Evolutionary conservation across 2,888 invertebrate species (phyloP).

Genomic region (Abrostola tripartita): DNA sequence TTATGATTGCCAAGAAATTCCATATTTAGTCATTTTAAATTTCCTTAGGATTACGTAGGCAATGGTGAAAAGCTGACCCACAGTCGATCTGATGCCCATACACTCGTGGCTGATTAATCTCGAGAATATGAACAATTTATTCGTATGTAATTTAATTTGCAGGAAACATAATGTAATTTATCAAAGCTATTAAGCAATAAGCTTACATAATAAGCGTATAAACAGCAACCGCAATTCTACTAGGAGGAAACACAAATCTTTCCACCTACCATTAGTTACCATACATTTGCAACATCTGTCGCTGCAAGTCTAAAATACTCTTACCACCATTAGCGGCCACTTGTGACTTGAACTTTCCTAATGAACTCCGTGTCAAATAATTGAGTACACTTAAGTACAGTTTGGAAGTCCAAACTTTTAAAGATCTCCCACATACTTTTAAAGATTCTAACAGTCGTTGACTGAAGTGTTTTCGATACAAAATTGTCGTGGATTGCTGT

Average conservation of each 20-base stretch:
- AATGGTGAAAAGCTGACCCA: too few species aligned
- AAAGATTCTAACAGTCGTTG: constrained; percentile 15
- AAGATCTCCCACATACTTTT: constrained; percentile 32
- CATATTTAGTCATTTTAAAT: too few species aligned
- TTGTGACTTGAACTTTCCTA: constrained; percentile 59
- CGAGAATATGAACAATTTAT: not conserved
- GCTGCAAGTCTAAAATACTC: constrained; percentile 43
- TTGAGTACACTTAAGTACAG: constrained; percentile 30
- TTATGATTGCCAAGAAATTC: too few species aligned
- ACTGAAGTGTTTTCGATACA: not conserved
- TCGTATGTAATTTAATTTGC: not conserved
- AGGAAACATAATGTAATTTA: not conserved
- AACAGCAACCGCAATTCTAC: constrained; percentile 1
- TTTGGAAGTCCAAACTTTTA: constrained; percentile 27
- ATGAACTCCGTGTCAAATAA: constrained; percentile 61
- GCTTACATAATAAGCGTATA: not conserved
- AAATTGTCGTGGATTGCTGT: not conserved
- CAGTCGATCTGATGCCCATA: too few species aligned
- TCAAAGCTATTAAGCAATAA: not conserved
- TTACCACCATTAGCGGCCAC: constrained; percentile 60
- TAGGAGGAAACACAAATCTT: constrained; percentile 24
- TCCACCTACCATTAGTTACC: constrained; percentile 15
- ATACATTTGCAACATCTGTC: constrained; percentile 35
- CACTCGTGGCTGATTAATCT: not conserved
- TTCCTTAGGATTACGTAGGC: too few species aligned